These are phyloP conservation scores for Cataglyphis hispanica DNA, from an alignment of 1,140 invertebrate genomes.

Conservation along the genomic window DNA sequence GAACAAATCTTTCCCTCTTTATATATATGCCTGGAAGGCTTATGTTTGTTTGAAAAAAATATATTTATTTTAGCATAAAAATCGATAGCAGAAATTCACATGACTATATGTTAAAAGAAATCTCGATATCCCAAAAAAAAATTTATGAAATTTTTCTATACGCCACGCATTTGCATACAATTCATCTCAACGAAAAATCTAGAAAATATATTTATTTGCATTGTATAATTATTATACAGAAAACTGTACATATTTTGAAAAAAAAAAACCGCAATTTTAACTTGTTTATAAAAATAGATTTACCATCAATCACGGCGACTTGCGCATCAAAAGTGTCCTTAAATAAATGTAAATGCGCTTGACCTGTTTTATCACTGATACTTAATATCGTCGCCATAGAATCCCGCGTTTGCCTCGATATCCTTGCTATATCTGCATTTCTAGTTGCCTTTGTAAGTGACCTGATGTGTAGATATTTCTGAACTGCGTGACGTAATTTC, in stretches of 20 bases:
- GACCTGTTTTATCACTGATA: neutral
- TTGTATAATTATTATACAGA: neutral
- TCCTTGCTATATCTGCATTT: neutral
- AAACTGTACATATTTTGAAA: neutral
- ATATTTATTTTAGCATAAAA: neutral
- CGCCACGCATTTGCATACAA: neutral
- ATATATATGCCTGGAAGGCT: neutral
- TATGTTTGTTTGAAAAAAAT: constrained; percentile 4
- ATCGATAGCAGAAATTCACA: neutral
- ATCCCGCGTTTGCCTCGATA: neutral
- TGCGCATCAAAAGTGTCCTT: no score
- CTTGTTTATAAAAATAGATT: neutral
- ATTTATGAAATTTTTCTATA: no score
- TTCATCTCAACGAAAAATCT: neutral
- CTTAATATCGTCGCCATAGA: no score
- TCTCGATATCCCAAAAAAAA: neutral
- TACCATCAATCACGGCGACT: neutral
- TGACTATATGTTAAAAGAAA: neutral
- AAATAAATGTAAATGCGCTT: neutral
- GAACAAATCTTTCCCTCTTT: neutral
- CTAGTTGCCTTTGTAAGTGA: neutral
- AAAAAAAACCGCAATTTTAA: neutral
- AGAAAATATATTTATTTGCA: neutral
- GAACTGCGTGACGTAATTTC: constrained; percentile 35
- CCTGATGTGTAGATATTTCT: neutral